Base-by-base conservation (phyloP, 2,113 vertebrate genomes). In the Alaudala cheleensis region DNA sequence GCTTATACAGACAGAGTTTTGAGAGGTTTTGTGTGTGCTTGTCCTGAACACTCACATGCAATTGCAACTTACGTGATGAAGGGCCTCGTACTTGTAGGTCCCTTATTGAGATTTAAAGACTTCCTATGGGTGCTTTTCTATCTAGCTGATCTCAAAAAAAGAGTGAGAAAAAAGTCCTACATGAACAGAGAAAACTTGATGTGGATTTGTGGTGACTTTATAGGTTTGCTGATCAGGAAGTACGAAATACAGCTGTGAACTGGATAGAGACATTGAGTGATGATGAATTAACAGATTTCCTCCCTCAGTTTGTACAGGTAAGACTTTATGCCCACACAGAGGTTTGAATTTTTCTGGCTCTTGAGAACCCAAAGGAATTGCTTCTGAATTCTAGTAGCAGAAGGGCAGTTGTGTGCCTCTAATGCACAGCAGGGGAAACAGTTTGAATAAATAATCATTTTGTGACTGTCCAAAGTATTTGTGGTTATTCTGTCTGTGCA, bases 221-320 rank as follows among this genome's bases (percentile, higher is more conserved):
- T 93, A 99, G 99, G 93, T 99, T 99, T 98, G 98, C 99, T 92
- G 99, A 99, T 96, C 99, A 98, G 87, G 98, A 99, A 91, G 99
- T 99, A 73, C 98, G 99, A 85, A 96, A 86, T 12, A 98, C 98
- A 81, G 99, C 99, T 73, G 98, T 99, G 50, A 97, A 96, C 8
- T 99, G 99, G 99, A 99, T 99, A 25, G 98, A 98, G 84, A 95
- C 98, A 47, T 98, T 99, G 96, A 99, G 98, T 69, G 99, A 99
- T 72, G 99, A 99, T 93, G 99, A 99, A 81, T 97, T 99, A 88
- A 97, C 98, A 44, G 99, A 99, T 94, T 99, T 99, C 92, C 98
- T 99, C 54, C 99, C 99, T 65, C 99, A 99, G 39, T 98, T 99
- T 88, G 99, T 99, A 18, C 99, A 99, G 98, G 99, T 99, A 91